Percentiles rank a stretch among this genome's conserved stretches.
These are phyloP conservation scores for Pseudomyrmex gracilis DNA, from an alignment of 1,140 invertebrate species.

Conservation along the genomic window DNA sequence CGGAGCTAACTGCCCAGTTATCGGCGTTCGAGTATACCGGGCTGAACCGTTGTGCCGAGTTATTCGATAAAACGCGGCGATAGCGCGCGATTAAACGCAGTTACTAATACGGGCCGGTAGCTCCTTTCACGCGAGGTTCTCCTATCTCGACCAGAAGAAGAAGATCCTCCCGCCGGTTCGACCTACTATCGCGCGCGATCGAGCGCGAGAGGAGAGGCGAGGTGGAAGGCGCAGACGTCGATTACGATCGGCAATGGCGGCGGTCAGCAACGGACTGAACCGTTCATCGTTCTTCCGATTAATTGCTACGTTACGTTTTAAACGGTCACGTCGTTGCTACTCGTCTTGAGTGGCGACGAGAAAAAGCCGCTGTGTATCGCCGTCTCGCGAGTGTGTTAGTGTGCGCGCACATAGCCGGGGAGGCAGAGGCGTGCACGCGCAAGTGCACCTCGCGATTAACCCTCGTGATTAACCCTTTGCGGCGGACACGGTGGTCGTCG, in stretches of 20 bases:
- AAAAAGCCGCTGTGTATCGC: constrained; percentile 21
- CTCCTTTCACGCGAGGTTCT: constrained; percentile 54
- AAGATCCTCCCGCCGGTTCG: constrained; percentile 49
- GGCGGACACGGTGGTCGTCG: not conserved
- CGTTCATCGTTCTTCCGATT: constrained; percentile 61
- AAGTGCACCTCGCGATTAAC: constrained; percentile 36
- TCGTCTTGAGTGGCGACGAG: constrained; percentile 27
- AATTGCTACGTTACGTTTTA: constrained; percentile 69
- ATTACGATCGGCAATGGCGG: constrained; percentile 38
- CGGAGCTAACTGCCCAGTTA: constrained; percentile 33
- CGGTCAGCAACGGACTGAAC: constrained; percentile 35
- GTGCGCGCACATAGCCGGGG: no score
- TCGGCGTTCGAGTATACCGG: constrained; percentile 27
- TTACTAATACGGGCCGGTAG: constrained; percentile 51
- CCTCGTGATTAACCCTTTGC: constrained; percentile 33
- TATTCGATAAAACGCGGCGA: constrained; percentile 58
- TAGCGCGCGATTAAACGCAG: constrained; percentile 58
- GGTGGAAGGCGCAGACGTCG: constrained; percentile 47
- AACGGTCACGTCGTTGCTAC: constrained; percentile 62
- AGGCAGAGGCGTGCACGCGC: not conserved
- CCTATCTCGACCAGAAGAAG: constrained; percentile 18
- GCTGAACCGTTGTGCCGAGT: constrained; percentile 53
- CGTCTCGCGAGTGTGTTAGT: constrained; percentile 7
- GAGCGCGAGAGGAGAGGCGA: constrained; percentile 24
- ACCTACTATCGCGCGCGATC: constrained; percentile 56